Evolutionary conservation across 2,797 vertebrate genomes (phyloP).

Genomic region (Ctenochaetus hawaiiensis): DNA sequence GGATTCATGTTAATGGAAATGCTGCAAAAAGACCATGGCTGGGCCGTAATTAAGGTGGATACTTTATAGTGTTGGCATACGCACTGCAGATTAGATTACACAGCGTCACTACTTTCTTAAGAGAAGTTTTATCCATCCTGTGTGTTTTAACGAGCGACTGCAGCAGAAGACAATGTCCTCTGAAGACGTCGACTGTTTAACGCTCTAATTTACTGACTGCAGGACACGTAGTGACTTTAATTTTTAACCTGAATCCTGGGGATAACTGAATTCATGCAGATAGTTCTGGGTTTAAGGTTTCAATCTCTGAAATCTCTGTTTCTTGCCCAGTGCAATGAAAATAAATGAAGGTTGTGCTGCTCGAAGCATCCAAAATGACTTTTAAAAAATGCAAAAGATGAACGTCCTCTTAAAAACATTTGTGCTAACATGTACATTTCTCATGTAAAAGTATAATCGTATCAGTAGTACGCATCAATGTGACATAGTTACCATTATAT

Average conservation of each 20-base stretch:
- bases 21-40: constrained; percentile 15
- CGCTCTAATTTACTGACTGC: constrained; percentile 9
- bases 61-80: constrained; percentile 56
- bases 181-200: constrained; percentile 24
- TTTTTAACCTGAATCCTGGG: not conserved
- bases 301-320: not conserved
- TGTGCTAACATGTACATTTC: too few relatives aligned
- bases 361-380: not conserved
- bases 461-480: too few relatives aligned
- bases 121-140: constrained; percentile 57
- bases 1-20: constrained; percentile 14
- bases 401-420: not conserved
- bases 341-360: too few relatives aligned
- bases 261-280: not conserved
- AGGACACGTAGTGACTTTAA: constrained; percentile 11
- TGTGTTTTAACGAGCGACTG: constrained; percentile 61
- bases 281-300: not conserved
- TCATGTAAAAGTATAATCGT: too few relatives aligned
- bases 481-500: too few relatives aligned
- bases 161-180: constrained; percentile 51
- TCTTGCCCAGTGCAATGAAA: too few relatives aligned
- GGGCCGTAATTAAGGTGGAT: constrained; percentile 34
- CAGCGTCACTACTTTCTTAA: constrained; percentile 58
- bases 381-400: not conserved
- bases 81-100: constrained; percentile 62